A percentile compares a stretch with the other conserved stretches of the same genome.
These are phyloP conservation scores for Arothron firmamentum DNA, from an alignment of 2,113 vertebrate genomes.

Conservation along the genomic window DNA sequence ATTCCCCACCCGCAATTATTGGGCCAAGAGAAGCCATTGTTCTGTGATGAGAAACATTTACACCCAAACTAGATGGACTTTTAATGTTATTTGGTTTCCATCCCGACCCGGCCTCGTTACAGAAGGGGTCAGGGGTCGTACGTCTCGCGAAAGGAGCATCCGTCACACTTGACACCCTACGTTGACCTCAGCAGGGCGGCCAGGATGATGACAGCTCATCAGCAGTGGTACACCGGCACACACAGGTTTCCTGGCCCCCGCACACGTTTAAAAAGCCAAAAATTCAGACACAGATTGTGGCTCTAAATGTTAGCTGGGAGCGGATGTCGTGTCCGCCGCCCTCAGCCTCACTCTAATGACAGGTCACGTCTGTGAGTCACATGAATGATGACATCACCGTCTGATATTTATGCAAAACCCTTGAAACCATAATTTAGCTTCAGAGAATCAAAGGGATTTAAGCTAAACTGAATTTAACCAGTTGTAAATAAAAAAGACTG, in stretches of 20 bases:
- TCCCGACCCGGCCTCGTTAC: constrained; percentile 49
- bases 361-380: constrained; percentile 39
- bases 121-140: constrained; percentile 51
- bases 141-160: constrained; percentile 52
- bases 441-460: constrained; percentile 28
- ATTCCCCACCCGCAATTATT: constrained; percentile 53
- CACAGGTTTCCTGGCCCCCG: neutral
- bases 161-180: constrained; percentile 64
- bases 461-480: neutral
- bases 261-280: constrained; percentile 31
- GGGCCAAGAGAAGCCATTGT: constrained; percentile 60
- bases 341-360: constrained; percentile 39
- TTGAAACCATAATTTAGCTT: constrained; percentile 37
- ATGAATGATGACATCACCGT: constrained; percentile 42
- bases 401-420: constrained; percentile 34
- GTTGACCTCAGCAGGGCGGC: constrained; percentile 48
- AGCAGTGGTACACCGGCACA: constrained; percentile 24
- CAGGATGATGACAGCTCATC: constrained; percentile 44
- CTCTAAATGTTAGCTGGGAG: constrained; percentile 19
- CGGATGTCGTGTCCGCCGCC: neutral
- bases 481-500: too few relatives aligned
- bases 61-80: constrained; percentile 37
- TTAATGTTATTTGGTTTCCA: constrained; percentile 50
- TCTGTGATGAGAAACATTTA: constrained; percentile 59
- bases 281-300: constrained; percentile 27